phyloP scores from a whole-genome alignment of 2,113 vertebrate species.

The Poecile atricapillus region DNA sequence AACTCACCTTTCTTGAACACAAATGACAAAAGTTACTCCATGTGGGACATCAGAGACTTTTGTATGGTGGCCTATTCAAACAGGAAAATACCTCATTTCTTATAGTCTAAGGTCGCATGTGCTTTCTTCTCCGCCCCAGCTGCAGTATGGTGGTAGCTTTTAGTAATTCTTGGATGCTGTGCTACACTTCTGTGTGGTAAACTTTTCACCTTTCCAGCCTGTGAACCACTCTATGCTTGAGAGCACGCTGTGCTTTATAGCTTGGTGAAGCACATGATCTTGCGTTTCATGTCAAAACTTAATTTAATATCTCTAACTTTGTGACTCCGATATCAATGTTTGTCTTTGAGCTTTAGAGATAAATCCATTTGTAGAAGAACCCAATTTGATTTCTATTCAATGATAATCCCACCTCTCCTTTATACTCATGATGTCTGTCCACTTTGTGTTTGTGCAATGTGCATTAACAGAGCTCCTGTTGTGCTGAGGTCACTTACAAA shows the following conservation, averaged over 20 bases:
- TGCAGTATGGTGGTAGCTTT: not conserved
- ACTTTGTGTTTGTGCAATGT: not conserved
- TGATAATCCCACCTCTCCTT: not conserved
- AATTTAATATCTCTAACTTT: not conserved
- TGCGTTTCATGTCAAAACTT: not conserved
- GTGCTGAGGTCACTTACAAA: not conserved
- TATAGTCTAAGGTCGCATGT: not conserved
- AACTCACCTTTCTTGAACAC: not conserved
- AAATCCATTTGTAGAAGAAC: not conserved
- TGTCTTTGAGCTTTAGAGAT: not conserved
- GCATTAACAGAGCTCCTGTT: not conserved
- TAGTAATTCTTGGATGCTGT: not conserved
- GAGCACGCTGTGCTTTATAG: not conserved
- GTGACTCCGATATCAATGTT: not conserved
- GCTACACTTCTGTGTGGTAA: not conserved
- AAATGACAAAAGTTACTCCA: not conserved
- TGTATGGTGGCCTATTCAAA: not conserved
- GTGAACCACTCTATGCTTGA: not conserved
- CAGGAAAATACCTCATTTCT: not conserved
- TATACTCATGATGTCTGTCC: not conserved
- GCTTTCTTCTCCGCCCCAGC: not conserved
- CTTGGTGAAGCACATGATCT: not conserved
- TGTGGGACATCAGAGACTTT: not conserved
- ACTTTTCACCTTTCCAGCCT: not conserved
- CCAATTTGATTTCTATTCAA: not conserved